Evolutionary conservation across 2,113 vertebrate species (phyloP), one percentile per base, ranked within the genome.

Genomic region (Ammodytes marinus): DNA sequence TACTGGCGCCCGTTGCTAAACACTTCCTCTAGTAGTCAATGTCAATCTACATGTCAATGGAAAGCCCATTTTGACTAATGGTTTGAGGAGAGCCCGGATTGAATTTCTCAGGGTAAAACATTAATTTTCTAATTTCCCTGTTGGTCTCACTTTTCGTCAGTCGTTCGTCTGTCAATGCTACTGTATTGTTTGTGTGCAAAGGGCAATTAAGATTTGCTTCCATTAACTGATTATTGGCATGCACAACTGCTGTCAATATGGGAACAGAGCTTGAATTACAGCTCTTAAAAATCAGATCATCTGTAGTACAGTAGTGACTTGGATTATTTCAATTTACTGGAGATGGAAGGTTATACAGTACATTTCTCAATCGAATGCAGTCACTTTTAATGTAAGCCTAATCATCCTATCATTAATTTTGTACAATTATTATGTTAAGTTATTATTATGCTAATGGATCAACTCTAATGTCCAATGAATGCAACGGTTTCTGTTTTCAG

Each of bases 21-120:
- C 83, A 86, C 81, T 87, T 92, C 85, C 84, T 78, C 73, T 6
- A 88, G 85, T 91, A 88, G 85, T 91, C 86, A 84, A 86, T 87
- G 91, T 89, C 89, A 85, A 60, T 78, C 84, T 76, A 57, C 69
- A 72, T 86, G 79, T 89, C 82, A 84, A 77, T 85, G 82, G 61
- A 87, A 85, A 79, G 27, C 13, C 72, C 69, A 43, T 27, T 69
- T 66, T 86, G 78, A 92, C 80, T 83, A 91, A 92, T 91, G 77
- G 70, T 73, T 82, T 39, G 6, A 47, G 45, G 40, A 79, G 68
- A 82, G 42, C 61, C 59, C 40, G 52, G 45, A 90, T 67, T 80
- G 74, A 85, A 87, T 90, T 79, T 71, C 68, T 71, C 15, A 27
- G 67, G 69, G 76, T 79, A 66, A 75, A 88, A 88, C 77, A 89